Evolutionary conservation across 2,888 invertebrate genomes (phyloP), one percentile per base, ranked within the genome.

Genomic region (Actias luna): DNA sequence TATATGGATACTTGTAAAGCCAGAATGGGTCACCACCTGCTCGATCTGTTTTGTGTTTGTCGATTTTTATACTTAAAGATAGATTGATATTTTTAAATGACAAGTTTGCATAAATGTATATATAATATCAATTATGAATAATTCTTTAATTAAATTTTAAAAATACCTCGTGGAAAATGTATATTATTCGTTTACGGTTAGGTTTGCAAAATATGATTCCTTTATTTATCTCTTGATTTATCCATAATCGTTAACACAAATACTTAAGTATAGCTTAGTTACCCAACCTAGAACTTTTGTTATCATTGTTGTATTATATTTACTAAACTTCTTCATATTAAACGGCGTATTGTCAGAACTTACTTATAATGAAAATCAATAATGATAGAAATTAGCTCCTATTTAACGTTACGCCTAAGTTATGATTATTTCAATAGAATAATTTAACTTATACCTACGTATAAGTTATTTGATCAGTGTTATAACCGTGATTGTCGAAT

Each of bases 21-120:
- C 12, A 39, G 42, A 59, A 36, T 36, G 27, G n/a, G 29, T 58
- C 31, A 31, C 18, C 63, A 63, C 63, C 59, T 60, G 59, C 63
- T 35, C 52, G 35, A 50, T 59, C 39, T 31, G 55, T 55, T 55
- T 55, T 52, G 35, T 63, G 29, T 35, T 63, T 16, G 22, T 59
- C 57, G 39, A 58, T 62, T 62, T 59, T 58, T 62, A 31, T 62
- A 27, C 2, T 50, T 25, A 58, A 18, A 35, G 16, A 39, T 42
- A 39, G 39, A 39, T 39, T 42, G 39, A 57, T 61, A 33, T 33
- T 57, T 62, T 33, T n/a, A 42, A 57, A 33, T n/a, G 1, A 22
- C 31, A 25, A 55, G 27, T 52, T 58, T 62, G 27, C 29, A 31
- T 36, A 27, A 27, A 22, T 55, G 7, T n/a, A 16, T 29, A 55